Base-by-base conservation (phyloP, 92 coral and sea anemone genomes). In the Galaxea fascicularis region DNA sequence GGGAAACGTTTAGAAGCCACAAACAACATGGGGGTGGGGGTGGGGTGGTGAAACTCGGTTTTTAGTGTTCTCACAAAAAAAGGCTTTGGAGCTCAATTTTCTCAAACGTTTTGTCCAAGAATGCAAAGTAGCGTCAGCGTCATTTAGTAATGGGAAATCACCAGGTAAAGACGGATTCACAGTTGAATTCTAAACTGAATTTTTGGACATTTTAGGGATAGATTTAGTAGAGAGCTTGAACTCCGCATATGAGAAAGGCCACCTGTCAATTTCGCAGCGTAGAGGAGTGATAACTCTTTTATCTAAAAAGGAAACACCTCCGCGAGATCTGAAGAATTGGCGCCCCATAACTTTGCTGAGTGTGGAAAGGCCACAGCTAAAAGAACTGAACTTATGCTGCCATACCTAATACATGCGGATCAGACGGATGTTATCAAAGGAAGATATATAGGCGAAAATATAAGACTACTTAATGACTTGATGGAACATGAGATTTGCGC, bases 241-340 rank as follows among this genome's bases (percentile, higher is more conserved):
- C 22, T 24, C 41, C 22, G 62, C 45, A 18, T 27, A 73, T 25
- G 41, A 73, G 11, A 73, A 73, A 15, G 62, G 63, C 12, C 22
- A 73, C 47, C 16, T 67, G 14, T 67, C 85, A 56, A 49, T 80
- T 73, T 80, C 77, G 25, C 85, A 80, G 74, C 65, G 85, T 4
- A 56, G 85, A 80, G 85, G 63, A 7, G 65, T 67, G 44, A 67
- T 80, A 46, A 67, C 51, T 9, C 74, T 80, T 5, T 22, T 67
- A 29, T 76, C 67, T 26, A 80, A 80, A 52, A 62, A 73, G n/a
- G 62, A 52, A 6, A 21, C 27, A 4, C 35, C 62, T 21, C 16
- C 49, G 15, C 14, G 24, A 49, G 17, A 73, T 4, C 25, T 73
- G 4, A n/a, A 69, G 20, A 73, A 49, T 22, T 73, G 63, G 77